A percentile compares a stretch with the other conserved stretches of the same genome.
Evolutionary conservation across 2,888 invertebrate genomes (phyloP).

Genomic region (Acleris laterana): DNA sequence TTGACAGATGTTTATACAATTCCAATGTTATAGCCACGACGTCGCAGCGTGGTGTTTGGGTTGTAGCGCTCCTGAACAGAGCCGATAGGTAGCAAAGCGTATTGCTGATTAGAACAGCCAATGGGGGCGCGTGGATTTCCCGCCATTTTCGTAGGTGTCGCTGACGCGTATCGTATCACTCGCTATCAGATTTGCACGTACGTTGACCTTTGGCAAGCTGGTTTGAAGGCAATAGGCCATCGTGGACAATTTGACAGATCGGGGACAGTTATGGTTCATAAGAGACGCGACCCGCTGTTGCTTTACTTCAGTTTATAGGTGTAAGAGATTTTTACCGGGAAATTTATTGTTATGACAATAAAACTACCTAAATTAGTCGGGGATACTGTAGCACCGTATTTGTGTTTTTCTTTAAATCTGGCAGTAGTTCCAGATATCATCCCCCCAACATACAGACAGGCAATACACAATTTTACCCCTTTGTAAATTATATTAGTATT

Average conservation of each 20-base stretch:
- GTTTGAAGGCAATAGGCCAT: neutral
- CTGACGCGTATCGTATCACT: slow-evolving; percentile 8
- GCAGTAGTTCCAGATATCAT: too few relatives aligned
- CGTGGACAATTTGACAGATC: neutral
- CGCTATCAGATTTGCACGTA: slow-evolving; percentile 31
- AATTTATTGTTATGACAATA: too few relatives aligned
- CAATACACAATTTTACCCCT: too few relatives aligned
- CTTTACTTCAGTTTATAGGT: too few relatives aligned
- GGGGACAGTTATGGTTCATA: neutral
- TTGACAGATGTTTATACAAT: slow-evolving; percentile 20
- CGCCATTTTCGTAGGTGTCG: slow-evolving; percentile 30
- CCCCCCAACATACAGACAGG: too few relatives aligned
- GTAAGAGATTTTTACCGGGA: too few relatives aligned
- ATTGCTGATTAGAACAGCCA: slow-evolving; percentile 26
- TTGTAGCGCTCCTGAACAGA: slow-evolving; percentile 24
- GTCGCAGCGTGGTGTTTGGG: slow-evolving; percentile 29
- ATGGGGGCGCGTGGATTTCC: slow-evolving; percentile 23
- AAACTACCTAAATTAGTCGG: too few relatives aligned
- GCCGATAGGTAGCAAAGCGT: slow-evolving; percentile 19
- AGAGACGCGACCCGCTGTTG: too few relatives aligned
- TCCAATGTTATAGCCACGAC: slow-evolving; percentile 28
- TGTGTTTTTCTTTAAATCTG: too few relatives aligned
- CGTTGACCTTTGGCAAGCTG: slow-evolving; percentile 25
- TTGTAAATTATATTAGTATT: too few relatives aligned
- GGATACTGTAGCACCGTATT: too few relatives aligned